Evolutionary conservation across 1,140 invertebrate species (phyloP), one percentile per base, ranked within the genome.

Genomic region (Brachionus angularis): DNA sequence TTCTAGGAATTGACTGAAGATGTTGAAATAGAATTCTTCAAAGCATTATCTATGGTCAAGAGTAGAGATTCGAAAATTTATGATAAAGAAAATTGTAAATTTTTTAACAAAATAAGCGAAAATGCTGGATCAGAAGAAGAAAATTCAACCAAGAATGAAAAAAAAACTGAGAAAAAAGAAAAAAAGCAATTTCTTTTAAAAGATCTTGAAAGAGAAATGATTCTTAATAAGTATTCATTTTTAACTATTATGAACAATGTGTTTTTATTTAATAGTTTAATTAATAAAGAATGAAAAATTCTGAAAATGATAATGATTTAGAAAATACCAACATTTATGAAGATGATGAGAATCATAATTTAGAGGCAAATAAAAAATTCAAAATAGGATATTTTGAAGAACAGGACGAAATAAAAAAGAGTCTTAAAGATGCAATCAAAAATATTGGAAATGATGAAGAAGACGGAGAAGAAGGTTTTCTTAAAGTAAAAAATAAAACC

Each of bases 51-150:
- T 1, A 87, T 85, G 70, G 79, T 96, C 5, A 96, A 94, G 78
- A 89, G 86, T 31, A 90, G 90, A 79, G 89, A 95, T 84, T 89
- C 91, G 0, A 85, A 84, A 74, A 93, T 94, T 73, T 95, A 95
- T 82, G 85, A 94, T 10, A 70, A 70, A 53, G 29, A 70, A 8
- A 27, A 34, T 3, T 50, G 46, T 42, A 70, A 70, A 70, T 70
- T 50, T 42, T 50, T 70, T 52, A 42, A 42, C 34, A 62, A 71
- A 29, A 64, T 74, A 25, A 34, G 69, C 58, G 73, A 58, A 50
- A 80, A 74, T 76, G 33, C 3, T 1, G 27, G 47, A 29, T 5
- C 73, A 76, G 62, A 76, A 14, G 79, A 82, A 71, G 76, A 80
- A 33, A 82, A 89, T 4, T 18, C 52, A 3, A 8, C 8, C 4